These are phyloP conservation scores for Phoenoteleia sp. DNA, from an alignment of 2,888 invertebrate species.

Conservation along the genomic window DNA sequence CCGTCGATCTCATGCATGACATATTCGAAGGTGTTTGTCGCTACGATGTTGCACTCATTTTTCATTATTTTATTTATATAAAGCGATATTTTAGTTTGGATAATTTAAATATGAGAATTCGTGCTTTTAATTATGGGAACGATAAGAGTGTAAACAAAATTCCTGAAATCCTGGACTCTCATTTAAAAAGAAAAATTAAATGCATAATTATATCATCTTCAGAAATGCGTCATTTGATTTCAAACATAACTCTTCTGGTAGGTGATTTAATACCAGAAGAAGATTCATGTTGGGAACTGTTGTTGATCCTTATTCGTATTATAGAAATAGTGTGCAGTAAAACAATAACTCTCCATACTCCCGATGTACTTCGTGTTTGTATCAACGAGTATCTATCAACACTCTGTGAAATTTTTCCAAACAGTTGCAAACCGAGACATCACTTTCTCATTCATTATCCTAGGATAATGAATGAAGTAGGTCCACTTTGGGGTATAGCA, in stretches of 20 bases:
- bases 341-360: constrained; percentile 29
- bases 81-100: constrained; percentile 3
- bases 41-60: not conserved
- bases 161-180: constrained; percentile 36
- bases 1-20: constrained; percentile 32
- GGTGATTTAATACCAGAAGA: constrained; percentile 39
- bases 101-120: not conserved
- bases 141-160: constrained; percentile 42
- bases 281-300: constrained; percentile 40
- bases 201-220: constrained; percentile 21
- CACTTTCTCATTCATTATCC: constrained; percentile 70
- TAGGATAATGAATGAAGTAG: constrained; percentile 58
- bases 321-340: constrained; percentile 22
- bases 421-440: constrained; percentile 69
- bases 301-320: constrained; percentile 18
- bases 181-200: not conserved
- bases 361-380: constrained; percentile 13
- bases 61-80: constrained; percentile 13
- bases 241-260: constrained; percentile 49
- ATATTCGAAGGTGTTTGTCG: constrained; percentile 25
- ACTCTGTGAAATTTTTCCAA: constrained; percentile 36
- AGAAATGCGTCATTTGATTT: constrained; percentile 53
- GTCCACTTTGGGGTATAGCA: constrained; percentile 62
- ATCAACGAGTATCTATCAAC: constrained; percentile 50
- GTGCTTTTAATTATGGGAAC: not conserved